phyloP scores from a whole-genome alignment of 2,888 invertebrate genomes.

The Volucella inflata region DNA sequence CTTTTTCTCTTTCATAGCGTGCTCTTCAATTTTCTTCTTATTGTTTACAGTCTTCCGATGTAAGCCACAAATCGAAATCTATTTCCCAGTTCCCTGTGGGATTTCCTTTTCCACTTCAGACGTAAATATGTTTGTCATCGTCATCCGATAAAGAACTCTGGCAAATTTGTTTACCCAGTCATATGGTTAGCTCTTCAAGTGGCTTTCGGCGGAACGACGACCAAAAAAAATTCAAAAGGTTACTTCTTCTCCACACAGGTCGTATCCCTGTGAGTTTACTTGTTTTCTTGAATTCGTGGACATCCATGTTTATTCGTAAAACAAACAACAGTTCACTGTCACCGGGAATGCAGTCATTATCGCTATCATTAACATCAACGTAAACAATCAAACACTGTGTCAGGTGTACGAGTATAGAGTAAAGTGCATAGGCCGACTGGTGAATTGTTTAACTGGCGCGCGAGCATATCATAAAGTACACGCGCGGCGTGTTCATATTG shows the following conservation, averaged over 20 bases:
- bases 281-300: conserved; percentile 9
- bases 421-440: conserved; percentile 12
- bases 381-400: conserved; percentile 60
- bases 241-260: conserved; percentile 21
- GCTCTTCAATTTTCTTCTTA: background rate
- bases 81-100: conserved; percentile 1
- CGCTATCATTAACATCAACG: conserved; percentile 55
- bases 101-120: conserved; percentile 54
- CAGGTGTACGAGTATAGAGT: conserved; percentile 47
- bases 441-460: background rate
- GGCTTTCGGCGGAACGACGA: conserved; percentile 4
- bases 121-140: conserved; percentile 50
- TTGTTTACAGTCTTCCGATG: conserved; percentile 28
- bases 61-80: conserved; percentile 22
- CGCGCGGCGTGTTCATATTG: conserved; percentile 46
- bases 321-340: conserved; percentile 61
- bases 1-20: background rate
- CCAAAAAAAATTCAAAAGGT: conserved; percentile 12
- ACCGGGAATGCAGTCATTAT: conserved; percentile 59
- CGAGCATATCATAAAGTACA: conserved; percentile 39
- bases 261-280: conserved; percentile 8
- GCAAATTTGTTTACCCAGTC: conserved; percentile 45
- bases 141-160: conserved; percentile 59
- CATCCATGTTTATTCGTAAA: conserved; percentile 59
- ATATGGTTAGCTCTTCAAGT: conserved; percentile 43